Evolutionary conservation across 1,140 invertebrate species (phyloP).

Genomic region (Augochlora pura): DNA sequence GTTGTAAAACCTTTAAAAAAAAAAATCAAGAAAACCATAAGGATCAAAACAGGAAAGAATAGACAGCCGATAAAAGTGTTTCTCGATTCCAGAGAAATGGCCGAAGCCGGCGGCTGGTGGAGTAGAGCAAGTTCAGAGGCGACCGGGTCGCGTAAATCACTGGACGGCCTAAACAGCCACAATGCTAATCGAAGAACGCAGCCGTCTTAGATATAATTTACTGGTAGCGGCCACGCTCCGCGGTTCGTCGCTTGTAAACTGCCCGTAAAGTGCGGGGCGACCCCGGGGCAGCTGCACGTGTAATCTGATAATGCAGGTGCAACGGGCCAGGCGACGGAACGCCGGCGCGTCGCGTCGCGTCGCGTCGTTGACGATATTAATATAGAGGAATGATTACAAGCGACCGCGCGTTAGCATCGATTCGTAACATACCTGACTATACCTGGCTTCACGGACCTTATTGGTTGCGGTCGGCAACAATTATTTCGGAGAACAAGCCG

Average conservation of each 20-base stretch:
- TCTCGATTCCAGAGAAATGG: too few species aligned
- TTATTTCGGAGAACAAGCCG: conserved; percentile 7
- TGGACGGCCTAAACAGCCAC: too few species aligned
- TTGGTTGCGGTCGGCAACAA: neutral
- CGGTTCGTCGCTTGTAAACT: conserved; percentile 55
- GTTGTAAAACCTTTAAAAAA: too few species aligned
- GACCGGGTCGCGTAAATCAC: too few species aligned
- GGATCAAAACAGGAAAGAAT: too few species aligned
- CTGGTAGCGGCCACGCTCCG: conserved; percentile 1
- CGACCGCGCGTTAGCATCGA: conserved; percentile 36
- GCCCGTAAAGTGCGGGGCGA: conserved; percentile 58
- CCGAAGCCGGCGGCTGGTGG: too few species aligned
- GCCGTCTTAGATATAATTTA: conserved; percentile 53
- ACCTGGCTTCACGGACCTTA: conserved; percentile 4
- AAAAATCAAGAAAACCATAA: too few species aligned
- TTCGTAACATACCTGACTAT: conserved; percentile 9
- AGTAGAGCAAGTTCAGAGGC: too few species aligned
- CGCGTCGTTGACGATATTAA: conserved; percentile 56
- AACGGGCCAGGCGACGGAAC: conserved; percentile 49
- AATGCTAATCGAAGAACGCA: too few species aligned
- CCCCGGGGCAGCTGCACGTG: conserved; percentile 59
- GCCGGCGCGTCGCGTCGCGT: too few species aligned
- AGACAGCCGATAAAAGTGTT: too few species aligned
- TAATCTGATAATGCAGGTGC: conserved; percentile 71
- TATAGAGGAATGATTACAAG: conserved; percentile 59